Base-by-base conservation (phyloP, 2,797 vertebrate genomes). In the Silurus lanzhouensis region DNA sequence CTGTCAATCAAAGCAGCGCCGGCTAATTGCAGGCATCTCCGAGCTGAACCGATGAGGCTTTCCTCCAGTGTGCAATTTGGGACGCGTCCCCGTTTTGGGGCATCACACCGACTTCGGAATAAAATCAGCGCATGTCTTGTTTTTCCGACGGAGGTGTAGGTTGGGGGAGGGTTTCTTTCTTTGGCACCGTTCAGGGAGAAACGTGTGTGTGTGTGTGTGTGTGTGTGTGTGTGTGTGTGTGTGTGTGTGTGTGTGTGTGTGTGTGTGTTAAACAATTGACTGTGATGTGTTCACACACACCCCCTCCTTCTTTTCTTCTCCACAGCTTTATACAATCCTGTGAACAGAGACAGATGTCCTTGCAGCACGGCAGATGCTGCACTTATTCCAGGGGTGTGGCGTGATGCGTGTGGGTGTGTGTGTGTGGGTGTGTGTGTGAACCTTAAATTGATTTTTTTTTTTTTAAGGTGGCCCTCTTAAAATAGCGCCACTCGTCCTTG, bases 321-420 rank as follows among this genome's bases (percentile, higher is more conserved):
- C 25, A 19, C 79, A 52, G 63, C 74, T 84, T 70, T 38, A 44
- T 84, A 25, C 63, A 79, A 44, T 58, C 20, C 82, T 75, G 71
- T 75, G 58, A 63, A 93, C 90, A 89, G 88, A 91, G 90, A 91
- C 92, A 93, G 93, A 94, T 95, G 93, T 93, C 93, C 91, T 93
- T 92, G 91, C 90, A 85, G 89, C 90, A 84, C 86, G 84, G 84
- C 80, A 48, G 87, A 87, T 63, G 79, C 64, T 87, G 79, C 86
- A 60, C 89, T 87, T 89, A 82, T 86, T 81, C 38, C 67, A 55
- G 75, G 60, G 80, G 31, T 63, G 66, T 67, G 83, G 58, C 13
- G n/a, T 87, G 55, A 46, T 72, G 77, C 67, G 52, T 81, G 67
- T 70, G 27, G 3, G 38, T 7, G 31, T 25, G 27, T 52, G 71